A percentile compares a stretch with the other conserved stretches of the same genome.
These are phyloP conservation scores for Cherax quadricarinatus DNA, from an alignment of 1,140 invertebrate species.

Conservation along the genomic window DNA sequence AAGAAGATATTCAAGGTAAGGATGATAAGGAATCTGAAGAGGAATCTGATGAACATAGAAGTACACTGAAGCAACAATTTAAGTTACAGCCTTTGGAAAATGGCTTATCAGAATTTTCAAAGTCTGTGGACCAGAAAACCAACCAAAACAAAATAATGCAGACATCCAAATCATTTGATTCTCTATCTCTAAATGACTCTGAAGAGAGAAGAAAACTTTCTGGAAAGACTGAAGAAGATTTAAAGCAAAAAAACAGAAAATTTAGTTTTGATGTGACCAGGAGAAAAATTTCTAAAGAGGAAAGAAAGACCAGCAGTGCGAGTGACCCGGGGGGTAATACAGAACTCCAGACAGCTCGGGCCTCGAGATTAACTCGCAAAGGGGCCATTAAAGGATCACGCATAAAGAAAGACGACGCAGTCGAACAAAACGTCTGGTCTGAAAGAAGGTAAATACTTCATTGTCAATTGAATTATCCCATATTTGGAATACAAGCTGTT, in stretches of 20 bases:
- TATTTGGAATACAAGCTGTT: no score
- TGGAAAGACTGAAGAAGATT: neutral
- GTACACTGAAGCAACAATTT: neutral
- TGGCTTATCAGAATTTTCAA: neutral
- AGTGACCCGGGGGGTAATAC: conserved; percentile 62
- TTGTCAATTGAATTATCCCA: no score
- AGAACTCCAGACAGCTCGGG: neutral
- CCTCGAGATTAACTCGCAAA: conserved; percentile 33
- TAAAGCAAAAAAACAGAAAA: conserved; percentile 10
- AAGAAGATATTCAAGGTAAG: conserved; percentile 69
- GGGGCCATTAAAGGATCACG: conserved; percentile 53
- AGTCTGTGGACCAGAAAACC: no score
- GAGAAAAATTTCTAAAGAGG: conserved; percentile 47
- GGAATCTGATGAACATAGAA: neutral
- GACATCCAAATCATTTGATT: conserved; percentile 16
- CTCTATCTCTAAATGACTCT: neutral
- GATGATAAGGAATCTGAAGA: conserved; percentile 67
- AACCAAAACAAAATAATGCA: neutral
- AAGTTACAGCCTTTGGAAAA: neutral
- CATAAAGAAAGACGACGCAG: neutral
- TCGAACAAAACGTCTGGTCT: conserved; percentile 49
- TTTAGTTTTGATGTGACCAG: conserved; percentile 40
- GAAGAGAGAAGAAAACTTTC: neutral
- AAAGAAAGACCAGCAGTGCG: conserved; percentile 54
- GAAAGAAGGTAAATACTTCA: conserved; percentile 40